Conservation (phyloP, 2,797 vertebrate genomes). For the Chrosomus eos region DNA sequence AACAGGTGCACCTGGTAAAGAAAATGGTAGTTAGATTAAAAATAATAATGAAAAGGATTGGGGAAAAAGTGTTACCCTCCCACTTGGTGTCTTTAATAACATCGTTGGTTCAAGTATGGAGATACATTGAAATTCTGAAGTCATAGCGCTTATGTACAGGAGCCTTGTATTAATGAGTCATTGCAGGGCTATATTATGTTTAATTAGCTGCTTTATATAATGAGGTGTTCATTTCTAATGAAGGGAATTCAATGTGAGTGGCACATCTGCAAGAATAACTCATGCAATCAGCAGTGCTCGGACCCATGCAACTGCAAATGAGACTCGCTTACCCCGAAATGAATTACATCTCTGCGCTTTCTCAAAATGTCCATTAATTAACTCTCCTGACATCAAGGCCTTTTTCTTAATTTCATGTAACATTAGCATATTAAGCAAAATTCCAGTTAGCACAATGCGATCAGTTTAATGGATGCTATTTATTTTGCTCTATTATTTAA, state of each 20-base stretch:
- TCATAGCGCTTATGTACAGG: slow-evolving; percentile 70
- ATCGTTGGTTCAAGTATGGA: slow-evolving; percentile 61
- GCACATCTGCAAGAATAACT: slow-evolving; percentile 99
- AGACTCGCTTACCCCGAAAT: slow-evolving; percentile 98
- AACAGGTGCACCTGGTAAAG: slow-evolving; percentile 43
- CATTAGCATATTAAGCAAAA: slow-evolving; percentile 99
- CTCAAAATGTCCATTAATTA: slow-evolving; percentile 99
- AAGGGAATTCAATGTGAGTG: slow-evolving; percentile 95
- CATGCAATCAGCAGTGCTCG: slow-evolving; percentile 97
- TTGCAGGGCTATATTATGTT: slow-evolving; percentile 95
- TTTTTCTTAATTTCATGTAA: slow-evolving; percentile 99
- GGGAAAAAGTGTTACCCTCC: slow-evolving; percentile 49
- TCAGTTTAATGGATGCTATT: slow-evolving; percentile 99
- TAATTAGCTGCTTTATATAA: slow-evolving; percentile 99
- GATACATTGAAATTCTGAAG: slow-evolving; percentile 47
- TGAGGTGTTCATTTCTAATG: slow-evolving; percentile 99
- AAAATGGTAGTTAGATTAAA: slow-evolving; percentile 38
- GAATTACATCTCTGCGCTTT: slow-evolving; percentile 97
- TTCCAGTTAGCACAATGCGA: slow-evolving; percentile 99
- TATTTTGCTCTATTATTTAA: slow-evolving; percentile 99
- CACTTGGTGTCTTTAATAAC: slow-evolving; percentile 52
- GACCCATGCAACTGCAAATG: slow-evolving; percentile 97
- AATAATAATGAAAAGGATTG: slow-evolving; percentile 38
- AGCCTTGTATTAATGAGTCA: slow-evolving; percentile 95
- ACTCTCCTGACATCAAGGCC: slow-evolving; percentile 99